Base-by-base conservation (phyloP, 92 coral and sea anemone genomes). In the Anthopleura xanthogrammica region DNA sequence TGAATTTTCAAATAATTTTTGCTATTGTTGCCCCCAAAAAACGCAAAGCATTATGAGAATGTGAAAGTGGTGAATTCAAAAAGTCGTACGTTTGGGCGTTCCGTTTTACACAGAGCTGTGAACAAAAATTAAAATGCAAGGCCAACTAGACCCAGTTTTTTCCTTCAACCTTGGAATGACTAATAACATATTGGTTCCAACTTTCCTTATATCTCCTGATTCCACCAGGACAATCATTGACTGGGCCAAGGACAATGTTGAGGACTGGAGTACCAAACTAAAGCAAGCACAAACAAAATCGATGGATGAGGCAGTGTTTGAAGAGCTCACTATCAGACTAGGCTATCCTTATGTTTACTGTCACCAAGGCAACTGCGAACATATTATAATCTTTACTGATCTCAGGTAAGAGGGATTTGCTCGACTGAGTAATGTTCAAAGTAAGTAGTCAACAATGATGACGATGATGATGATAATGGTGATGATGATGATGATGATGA, bases 311-410 rank as follows among this genome's bases (percentile, higher is more conserved):
- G 70, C 90, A 65, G 79, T 78, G 72, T 96, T 96, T 86, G 98
- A 92, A 62, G 96, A 92, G 24, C 83, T 96, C 55, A 85, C 81
- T 36, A 77, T 96, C 85, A 92, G 89, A 75, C 89, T 96, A 83
- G 99, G 99, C 54, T 92, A 94, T 75, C 99, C 99, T 12, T 96
- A 96, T 73, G 23, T 96, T 41, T 96, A 94, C 65, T 90, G 93
- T 62, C 99, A 96, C 83, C 99, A 96, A 75, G 99, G 99, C 16
- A 90, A 88, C 87, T 96, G 99, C 77, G 99, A 96, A 80, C 99
- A 96, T 82, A 5, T 96, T 17, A 50, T 96, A 41, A 92, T 96
- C 6, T 94, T 96, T 84, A 92, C 95, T 17, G 99, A 96, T 82
- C 86, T 96, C 60, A 92, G 99, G 99, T 96, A 77, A 36, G 85